phyloP scores from a whole-genome alignment of 2,113 vertebrate genomes.

The Candoia aspera region DNA sequence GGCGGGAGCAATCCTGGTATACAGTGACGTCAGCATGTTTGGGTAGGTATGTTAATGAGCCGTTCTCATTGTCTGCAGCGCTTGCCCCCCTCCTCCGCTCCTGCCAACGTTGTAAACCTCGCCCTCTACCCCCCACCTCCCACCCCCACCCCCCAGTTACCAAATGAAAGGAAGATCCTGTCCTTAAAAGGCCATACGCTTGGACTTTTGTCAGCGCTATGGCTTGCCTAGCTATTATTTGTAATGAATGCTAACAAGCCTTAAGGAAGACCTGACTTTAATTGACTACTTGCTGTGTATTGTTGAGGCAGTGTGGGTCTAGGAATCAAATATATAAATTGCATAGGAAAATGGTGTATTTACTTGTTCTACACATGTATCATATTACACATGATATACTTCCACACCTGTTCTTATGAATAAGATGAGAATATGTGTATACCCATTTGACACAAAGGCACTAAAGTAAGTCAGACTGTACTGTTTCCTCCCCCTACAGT shows the following conservation, averaged over 20 bases:
- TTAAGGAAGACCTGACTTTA: conserved; percentile 14
- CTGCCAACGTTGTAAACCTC: fast-evolving
- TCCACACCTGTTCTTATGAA: neutral
- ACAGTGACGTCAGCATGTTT: conserved; percentile 62
- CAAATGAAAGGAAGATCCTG: neutral
- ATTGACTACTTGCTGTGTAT: neutral
- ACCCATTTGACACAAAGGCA: neutral
- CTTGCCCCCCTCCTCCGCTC: neutral
- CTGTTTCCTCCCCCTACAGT: neutral
- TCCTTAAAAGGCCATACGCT: neutral
- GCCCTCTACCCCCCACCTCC: neutral
- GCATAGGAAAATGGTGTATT: neutral
- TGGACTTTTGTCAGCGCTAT: too few species aligned
- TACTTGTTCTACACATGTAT: neutral
- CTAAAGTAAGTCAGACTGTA: neutral
- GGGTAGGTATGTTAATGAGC: conserved; percentile 61
- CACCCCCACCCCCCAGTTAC: too few species aligned
- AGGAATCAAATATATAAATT: neutral
- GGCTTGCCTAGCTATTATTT: neutral
- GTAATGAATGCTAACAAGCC: neutral
- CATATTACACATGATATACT: neutral
- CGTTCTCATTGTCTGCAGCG: neutral
- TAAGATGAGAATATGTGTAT: neutral
- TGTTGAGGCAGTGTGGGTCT: neutral
- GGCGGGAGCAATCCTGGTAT: conserved; percentile 23